Evolutionary conservation across 2,888 invertebrate species (phyloP), one percentile per base, ranked within the genome.

Genomic region (Cheilosia vulpina): DNA sequence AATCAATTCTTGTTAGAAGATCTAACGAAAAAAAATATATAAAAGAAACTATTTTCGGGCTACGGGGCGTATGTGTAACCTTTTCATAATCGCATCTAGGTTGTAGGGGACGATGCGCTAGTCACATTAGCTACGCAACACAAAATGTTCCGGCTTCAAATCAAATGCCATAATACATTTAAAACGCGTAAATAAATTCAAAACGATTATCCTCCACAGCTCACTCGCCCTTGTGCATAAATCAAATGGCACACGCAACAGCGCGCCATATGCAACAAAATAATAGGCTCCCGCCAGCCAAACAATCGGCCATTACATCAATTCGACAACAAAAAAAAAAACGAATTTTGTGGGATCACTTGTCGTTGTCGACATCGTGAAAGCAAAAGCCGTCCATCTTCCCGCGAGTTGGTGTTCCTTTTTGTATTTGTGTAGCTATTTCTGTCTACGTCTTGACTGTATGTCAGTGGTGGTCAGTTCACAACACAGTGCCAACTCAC

Each of bases 211-310:
- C 63, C 43, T 63, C 24, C 38, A 62, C 63, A 68, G 41, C 45
- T 47, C 45, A 41, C 21, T 34, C 75, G 85, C 80, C 81, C 81
- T 85, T 71, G 55, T 71, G 55, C 31, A 69, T 85, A 85, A 81
- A 76, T 85, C 80, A 85, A 62, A 69, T 77, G 80, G 76, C 81
- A 60, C 85, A 85, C 85, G 84, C 80, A 85, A 73, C 72, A 24
- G 31, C 31, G 31, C 31, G 31, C 9, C 31, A 24, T 62, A 71
- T 85, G 85, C 85, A 85, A 81, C 72, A 52, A 77, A 68, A 62
- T 31, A 68, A 66, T 76, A 43, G 50, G 34, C 53, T 52, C 17
- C 31, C 43, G 4, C 58, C n/a, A 19, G 6, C n/a, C 57, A 78
- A 58, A 71, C 65, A 63, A 79, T 77, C 57, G 68, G 65, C 76